Evolutionary conservation across 2,797 vertebrate genomes (phyloP).

Genomic region (Balearica regulorum): DNA sequence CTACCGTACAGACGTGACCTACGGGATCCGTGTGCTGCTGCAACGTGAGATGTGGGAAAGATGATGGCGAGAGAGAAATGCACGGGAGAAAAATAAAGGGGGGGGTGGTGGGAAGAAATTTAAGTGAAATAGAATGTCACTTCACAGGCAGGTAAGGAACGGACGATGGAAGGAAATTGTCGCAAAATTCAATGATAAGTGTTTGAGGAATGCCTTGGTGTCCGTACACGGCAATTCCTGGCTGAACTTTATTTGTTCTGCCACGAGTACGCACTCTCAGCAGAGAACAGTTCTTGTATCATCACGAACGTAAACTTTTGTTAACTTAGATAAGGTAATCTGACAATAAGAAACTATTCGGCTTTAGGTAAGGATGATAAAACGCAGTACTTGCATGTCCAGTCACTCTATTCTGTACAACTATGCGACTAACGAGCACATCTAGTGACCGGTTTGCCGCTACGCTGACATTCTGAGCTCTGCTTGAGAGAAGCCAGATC

Average conservation of each 20-base stretch:
- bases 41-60: background rate
- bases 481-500: background rate
- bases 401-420: background rate
- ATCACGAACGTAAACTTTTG: background rate
- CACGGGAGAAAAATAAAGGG: background rate
- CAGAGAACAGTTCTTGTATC: background rate
- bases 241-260: background rate
- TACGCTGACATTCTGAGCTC: background rate
- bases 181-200: background rate
- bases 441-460: background rate
- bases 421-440: background rate
- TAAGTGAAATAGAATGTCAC: background rate
- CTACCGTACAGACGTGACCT: accelerated
- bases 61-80: background rate
- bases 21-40: background rate
- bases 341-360: background rate
- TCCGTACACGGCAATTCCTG: background rate
- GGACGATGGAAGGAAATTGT: background rate
- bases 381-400: background rate
- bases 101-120: background rate
- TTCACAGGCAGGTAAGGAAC: background rate
- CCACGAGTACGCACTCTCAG: accelerated
- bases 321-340: background rate
- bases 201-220: background rate
- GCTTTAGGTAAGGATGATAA: background rate